Conservation (phyloP, 2,888 invertebrate genomes). For the Agonopterix arenella region DNA sequence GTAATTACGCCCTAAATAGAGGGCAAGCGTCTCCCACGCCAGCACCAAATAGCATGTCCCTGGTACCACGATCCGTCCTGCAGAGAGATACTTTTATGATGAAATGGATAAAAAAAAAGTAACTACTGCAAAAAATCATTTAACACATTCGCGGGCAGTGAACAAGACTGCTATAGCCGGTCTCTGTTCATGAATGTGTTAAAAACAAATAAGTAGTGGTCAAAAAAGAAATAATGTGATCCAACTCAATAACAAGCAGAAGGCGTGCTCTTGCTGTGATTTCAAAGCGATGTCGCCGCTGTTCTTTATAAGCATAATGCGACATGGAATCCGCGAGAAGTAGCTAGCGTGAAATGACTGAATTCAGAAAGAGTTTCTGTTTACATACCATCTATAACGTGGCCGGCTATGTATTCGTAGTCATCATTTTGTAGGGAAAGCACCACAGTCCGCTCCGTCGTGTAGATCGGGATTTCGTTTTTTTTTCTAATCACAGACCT, state of each 20-base stretch:
- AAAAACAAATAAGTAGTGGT: not conserved
- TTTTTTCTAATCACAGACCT: too few species aligned
- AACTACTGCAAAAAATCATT: too few species aligned
- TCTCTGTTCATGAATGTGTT: too few species aligned
- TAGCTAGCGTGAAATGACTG: too few species aligned
- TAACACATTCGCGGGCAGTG: too few species aligned
- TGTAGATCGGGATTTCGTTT: slow-evolving; percentile 38
- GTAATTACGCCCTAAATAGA: slow-evolving; percentile 80
- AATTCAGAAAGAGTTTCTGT: not conserved
- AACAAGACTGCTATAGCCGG: too few species aligned
- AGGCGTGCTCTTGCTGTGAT: too few species aligned
- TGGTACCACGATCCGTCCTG: slow-evolving; percentile 86
- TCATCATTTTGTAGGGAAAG: slow-evolving; percentile 80
- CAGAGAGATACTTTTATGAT: not conserved
- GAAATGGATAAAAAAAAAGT: not conserved
- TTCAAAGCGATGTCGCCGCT: too few species aligned
- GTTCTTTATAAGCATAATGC: too few species aligned
- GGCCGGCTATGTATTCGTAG: slow-evolving; percentile 84
- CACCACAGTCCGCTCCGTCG: slow-evolving; percentile 79
- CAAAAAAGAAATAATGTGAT: too few species aligned
- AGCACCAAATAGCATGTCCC: slow-evolving; percentile 89
- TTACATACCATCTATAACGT: slow-evolving; percentile 87
- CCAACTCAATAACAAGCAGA: too few species aligned
- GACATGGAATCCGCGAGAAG: too few species aligned
- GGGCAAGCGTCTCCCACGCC: slow-evolving; percentile 86